Base-by-base conservation (phyloP, 1,140 invertebrate genomes). In the Ridgeia piscesae region DNA sequence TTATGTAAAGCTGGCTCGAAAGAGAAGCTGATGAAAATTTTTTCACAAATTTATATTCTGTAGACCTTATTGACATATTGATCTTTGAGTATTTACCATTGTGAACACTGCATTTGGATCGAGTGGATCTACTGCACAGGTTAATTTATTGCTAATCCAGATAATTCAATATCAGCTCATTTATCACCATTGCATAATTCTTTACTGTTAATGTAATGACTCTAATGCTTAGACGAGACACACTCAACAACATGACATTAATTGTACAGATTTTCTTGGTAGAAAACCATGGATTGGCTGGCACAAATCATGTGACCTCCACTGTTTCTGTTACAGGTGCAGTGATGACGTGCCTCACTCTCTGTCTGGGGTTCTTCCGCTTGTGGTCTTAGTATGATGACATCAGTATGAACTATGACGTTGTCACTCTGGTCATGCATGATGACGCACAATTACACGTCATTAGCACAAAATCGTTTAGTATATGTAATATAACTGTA, bases 321-420 rank as follows among this genome's bases (percentile, higher is more conserved):
- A 91, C 88, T 89, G 35, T 33, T 92, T 92, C 91, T 91, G 27
- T 93, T 92, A 31, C 89, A 93, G 93, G 93, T 88, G 92, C 93
- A 34, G 88, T 93, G 34, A 48, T 93, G 50, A 92, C 93, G 27
- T 93, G 93, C 35, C 42, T 93, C 33, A 93, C 93, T 0, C 35
- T 93, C 1, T 93, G 92, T 89, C 92, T 93, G 14, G 93, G 93
- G 6, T 93, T 93, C 91, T 93, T 92, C 88, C 77, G 93, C 88
- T n/a, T 93, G 9, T 93, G 93, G 93, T 90, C 89, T 31, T 77
- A 77, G 58, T 77, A 77, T 21, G 58, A 31, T 17, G 58, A 77
- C 58, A 77, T 77, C 17, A 17, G 21, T 50, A 8, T 50, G 48
- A 50, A 50, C 48, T n/a, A n/a, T 50, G 48, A 8, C 48, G 21